These are phyloP conservation scores for Agrotis clavis DNA, from an alignment of 2,888 invertebrate genomes.

Conservation along the genomic window DNA sequence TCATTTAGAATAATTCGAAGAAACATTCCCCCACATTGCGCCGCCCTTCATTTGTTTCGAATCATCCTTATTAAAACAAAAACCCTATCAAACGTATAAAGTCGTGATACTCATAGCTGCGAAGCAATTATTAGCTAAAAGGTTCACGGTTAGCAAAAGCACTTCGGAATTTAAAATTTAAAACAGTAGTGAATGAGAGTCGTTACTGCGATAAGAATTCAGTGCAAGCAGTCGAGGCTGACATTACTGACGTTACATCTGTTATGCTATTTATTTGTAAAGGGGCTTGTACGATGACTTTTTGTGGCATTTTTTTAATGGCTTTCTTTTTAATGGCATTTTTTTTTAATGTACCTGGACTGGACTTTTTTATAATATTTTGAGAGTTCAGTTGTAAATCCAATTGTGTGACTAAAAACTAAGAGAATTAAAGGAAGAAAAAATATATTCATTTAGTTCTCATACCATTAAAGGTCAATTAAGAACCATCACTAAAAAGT, in stretches of 20 bases:
- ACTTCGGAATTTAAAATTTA: conserved; percentile 64
- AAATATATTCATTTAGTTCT: too few relatives aligned
- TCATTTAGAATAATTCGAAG: too few relatives aligned
- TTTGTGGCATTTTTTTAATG: not conserved
- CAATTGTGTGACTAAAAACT: too few relatives aligned
- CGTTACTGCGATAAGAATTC: conserved; percentile 71
- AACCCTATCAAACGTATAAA: conserved; percentile 41
- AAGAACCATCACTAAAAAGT: too few relatives aligned
- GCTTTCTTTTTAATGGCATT: too few relatives aligned
- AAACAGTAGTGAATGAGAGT: conserved; percentile 73
- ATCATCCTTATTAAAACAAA: conserved; percentile 20
- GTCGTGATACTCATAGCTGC: conserved; percentile 52
- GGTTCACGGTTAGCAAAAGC: conserved; percentile 51
- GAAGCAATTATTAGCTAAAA: conserved; percentile 59
- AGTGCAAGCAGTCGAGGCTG: conserved; percentile 59
- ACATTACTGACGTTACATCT: conserved; percentile 69
- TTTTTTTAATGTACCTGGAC: too few relatives aligned
- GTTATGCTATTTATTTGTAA: conserved; percentile 56
- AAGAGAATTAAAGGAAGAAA: too few relatives aligned
- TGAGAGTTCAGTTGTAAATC: too few relatives aligned
- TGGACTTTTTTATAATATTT: too few relatives aligned
- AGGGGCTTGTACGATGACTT: conserved; percentile 31
- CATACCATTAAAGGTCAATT: too few relatives aligned
- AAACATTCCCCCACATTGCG: too few relatives aligned
- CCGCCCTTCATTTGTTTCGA: not conserved